Percentiles rank a stretch among this genome's conserved stretches.
Evolutionary conservation across 2,888 invertebrate genomes (phyloP).

Genomic region (Calameuta filiformis): DNA sequence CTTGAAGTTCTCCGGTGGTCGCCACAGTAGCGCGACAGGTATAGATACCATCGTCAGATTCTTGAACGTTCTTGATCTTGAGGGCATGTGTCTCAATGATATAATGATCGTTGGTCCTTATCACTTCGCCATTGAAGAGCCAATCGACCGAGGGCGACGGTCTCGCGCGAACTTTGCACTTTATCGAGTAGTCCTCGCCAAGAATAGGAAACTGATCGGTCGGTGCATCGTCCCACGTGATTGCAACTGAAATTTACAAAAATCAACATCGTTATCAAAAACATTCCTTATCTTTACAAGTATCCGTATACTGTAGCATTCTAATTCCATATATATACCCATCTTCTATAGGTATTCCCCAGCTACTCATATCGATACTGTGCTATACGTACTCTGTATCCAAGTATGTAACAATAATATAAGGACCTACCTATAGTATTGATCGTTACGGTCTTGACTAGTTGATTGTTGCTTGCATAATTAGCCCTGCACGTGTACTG

Average conservation of each 20-base stretch:
- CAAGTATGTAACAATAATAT: neutral
- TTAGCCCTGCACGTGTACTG: constrained; percentile 85
- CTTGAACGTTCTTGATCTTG: constrained; percentile 80
- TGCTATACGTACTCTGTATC: neutral
- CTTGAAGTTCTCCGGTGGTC: constrained; percentile 81
- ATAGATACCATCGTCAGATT: constrained; percentile 87
- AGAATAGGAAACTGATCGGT: constrained; percentile 84
- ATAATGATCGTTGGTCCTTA: constrained; percentile 77
- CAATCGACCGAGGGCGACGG: constrained; percentile 89
- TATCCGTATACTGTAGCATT: neutral
- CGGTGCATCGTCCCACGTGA: constrained; percentile 89
- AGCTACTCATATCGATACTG: neutral
- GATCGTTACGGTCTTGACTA: constrained; percentile 76
- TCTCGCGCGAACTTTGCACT: constrained; percentile 86
- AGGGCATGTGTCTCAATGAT: constrained; percentile 81
- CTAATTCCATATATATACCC: neutral
- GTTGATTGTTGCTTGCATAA: constrained; percentile 77
- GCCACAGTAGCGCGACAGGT: constrained; percentile 88
- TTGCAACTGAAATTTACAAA: constrained; percentile 74
- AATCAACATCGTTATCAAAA: constrained; percentile 1
- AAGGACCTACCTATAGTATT: constrained; percentile 76
- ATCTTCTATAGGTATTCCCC: neutral
- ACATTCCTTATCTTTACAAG: neutral
- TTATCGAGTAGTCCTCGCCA: constrained; percentile 80
- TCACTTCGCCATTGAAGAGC: constrained; percentile 81